Evolutionary conservation across 2,888 invertebrate species (phyloP).

Genomic region (Eristalis arbustorum): DNA sequence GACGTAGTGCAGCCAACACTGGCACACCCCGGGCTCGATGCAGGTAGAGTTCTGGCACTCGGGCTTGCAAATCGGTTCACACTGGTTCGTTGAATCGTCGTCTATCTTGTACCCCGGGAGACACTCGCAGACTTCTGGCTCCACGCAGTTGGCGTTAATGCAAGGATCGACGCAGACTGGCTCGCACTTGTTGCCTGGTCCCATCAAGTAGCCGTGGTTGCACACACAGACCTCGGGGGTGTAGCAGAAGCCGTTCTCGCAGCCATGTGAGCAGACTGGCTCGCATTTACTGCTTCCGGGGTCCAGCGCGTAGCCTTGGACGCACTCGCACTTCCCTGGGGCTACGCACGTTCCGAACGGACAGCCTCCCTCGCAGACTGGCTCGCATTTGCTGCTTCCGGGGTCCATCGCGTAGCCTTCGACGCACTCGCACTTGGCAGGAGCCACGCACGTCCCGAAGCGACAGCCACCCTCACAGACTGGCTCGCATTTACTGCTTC

Average conservation of each 20-base stretch:
- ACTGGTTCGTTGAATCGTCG: slow-evolving; percentile 68
- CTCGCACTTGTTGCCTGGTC: slow-evolving; percentile 74
- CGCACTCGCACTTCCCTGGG: slow-evolving; percentile 81
- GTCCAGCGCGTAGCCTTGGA: slow-evolving; percentile 73
- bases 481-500: neutral
- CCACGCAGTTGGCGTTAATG: slow-evolving; percentile 80
- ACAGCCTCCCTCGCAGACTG: slow-evolving; percentile 76
- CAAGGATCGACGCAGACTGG: slow-evolving; percentile 75
- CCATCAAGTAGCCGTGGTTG: slow-evolving; percentile 76
- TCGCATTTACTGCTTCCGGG: slow-evolving; percentile 73
- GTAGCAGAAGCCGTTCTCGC: slow-evolving; percentile 72
- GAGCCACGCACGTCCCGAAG: neutral
- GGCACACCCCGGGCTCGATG: slow-evolving; percentile 74
- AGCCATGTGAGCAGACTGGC: slow-evolving; percentile 73
- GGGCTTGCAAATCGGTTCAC: slow-evolving; percentile 77
- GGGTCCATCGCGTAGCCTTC: slow-evolving; percentile 73
- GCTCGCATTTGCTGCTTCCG: slow-evolving; percentile 74
- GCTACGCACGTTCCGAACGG: slow-evolving; percentile 81
- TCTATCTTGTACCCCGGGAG: slow-evolving; percentile 76
- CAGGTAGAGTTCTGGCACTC: slow-evolving; percentile 80
- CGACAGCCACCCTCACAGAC: neutral
- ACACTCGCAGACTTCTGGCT: slow-evolving; percentile 81
- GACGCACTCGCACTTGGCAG: slow-evolving; percentile 67
- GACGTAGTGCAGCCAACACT: slow-evolving; percentile 74
- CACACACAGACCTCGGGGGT: slow-evolving; percentile 79